These are phyloP conservation scores for Drosophila tristis DNA, from an alignment of 1,140 invertebrate genomes.

Conservation along the genomic window DNA sequence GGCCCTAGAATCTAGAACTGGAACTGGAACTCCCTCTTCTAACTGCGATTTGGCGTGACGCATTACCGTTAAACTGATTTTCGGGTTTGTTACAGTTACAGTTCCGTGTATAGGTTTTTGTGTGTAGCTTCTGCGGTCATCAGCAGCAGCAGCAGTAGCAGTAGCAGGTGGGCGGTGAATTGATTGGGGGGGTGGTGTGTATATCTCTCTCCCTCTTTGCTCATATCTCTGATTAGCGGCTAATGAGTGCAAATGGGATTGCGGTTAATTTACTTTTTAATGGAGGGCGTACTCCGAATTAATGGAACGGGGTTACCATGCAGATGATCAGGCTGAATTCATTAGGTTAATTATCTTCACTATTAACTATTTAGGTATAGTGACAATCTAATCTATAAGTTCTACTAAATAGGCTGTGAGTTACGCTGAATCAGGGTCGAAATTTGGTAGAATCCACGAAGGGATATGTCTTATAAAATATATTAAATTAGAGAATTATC, in stretches of 20 bases:
- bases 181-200: too few relatives aligned
- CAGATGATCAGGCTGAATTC: too few relatives aligned
- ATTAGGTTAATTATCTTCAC: too few relatives aligned
- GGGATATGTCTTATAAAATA: too few relatives aligned
- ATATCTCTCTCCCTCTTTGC: background rate
- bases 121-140: slow-evolving; percentile 20
- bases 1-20: slow-evolving; percentile 8
- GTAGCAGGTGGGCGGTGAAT: too few relatives aligned
- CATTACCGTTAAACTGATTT: slow-evolving; percentile 60
- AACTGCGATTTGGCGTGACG: slow-evolving; percentile 71
- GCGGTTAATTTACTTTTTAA: slow-evolving; percentile 16
- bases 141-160: background rate
- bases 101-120: slow-evolving; percentile 5
- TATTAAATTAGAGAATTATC: too few relatives aligned
- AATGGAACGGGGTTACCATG: background rate
- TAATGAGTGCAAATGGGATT: slow-evolving; percentile 35
- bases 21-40: slow-evolving; percentile 16
- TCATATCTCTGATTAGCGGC: slow-evolving; percentile 12
- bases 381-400: too few relatives aligned
- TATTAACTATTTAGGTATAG: too few relatives aligned
- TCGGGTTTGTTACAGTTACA: slow-evolving; percentile 24
- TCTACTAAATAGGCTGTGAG: too few relatives aligned
- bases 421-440: too few relatives aligned
- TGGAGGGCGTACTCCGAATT: slow-evolving; percentile 1
- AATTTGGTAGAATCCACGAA: too few relatives aligned